Evolutionary conservation across 2,113 vertebrate species (phyloP), one percentile per base, ranked within the genome.

Genomic region (Scomber japonicus): DNA sequence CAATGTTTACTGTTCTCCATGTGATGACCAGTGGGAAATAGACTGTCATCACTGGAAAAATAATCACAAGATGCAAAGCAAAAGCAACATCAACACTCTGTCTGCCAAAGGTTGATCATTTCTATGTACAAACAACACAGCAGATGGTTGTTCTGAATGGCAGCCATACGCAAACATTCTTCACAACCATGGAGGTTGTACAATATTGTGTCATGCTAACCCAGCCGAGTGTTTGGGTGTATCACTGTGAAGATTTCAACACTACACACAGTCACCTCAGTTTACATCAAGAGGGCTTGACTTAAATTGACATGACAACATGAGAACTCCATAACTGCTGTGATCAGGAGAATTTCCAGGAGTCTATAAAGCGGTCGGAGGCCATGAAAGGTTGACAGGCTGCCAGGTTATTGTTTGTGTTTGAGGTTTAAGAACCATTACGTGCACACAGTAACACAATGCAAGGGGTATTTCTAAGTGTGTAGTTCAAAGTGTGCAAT

Each of bases 121-220:
- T 49, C 64, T 68, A 80, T 78, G 75, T 73, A 64, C 66, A 72
- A 65, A 85, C 70, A 81, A 12, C 35, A 45, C 49, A 75, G 60
- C 81, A 91, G 85, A 88, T 88, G 87, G 83, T 44, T 2, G 17
- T 62, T 82, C 75, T 83, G 85, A 88, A 82, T 15, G 8, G n/a
- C 50, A 79, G 85, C 78, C 85, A 79, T 57, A 66, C 13, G 63
- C 65, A 83, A 78, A 84, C 67, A 54, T 67, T 59, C 57, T 30
- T 66, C 64, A 53, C 57, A 55, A 16, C 10, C 50, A 67, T 19
- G 44, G 31, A 77, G 69, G 13, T 55, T 60, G n/a, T 50, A 64
- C 24, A 44, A 62, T 74, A 48, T 73, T 24, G 11, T 30, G 65
- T 73, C 50, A 16, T 70, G 67, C 78, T 88, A 75, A 84, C 75